Base-by-base conservation (phyloP, 1,140 invertebrate genomes). In the Laodelphax striatellus region DNA sequence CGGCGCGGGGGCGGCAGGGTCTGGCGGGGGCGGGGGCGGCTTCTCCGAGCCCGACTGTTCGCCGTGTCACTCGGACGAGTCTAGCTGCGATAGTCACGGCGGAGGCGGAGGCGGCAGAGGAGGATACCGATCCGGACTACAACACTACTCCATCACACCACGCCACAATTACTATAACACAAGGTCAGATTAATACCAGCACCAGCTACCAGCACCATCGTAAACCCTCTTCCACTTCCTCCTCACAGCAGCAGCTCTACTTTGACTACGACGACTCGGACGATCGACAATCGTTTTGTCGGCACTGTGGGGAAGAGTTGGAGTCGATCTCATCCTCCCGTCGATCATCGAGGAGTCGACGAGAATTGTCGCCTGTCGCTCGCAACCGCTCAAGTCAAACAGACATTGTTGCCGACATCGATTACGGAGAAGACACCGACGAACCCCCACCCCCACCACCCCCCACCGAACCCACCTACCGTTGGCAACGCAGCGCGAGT, bases 401-500 rank as follows among this genome's bases (percentile, higher is more conserved):
- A 11, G 66, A 68, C 46, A 66, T 68, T 55, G 61, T 66, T 22
- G 59, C 60, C 57, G 71, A 73, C 43, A 70, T 73, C 24, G 70
- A 74, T 62, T 68, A 74, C 57, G 67, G 69, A 1, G 62, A 64
- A 14, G 57, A 59, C 13, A 38, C 9, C 10, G 34, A 38, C 34
- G 10, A 38, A 9, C 8, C 8, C 3, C 34, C 34, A 13, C 34
- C 34, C 2, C 34, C 34, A 5, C 9, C 3, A 38, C 50, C 63
- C 13, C 22, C 61, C 66, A 24, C 70, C 66, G 24, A 71, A 11
- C 71, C 71, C 63, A 72, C 76, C 56, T 77, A 80, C 67, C 73
- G 81, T 28, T 85, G 83, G 83, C 80, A 86, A 57, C 84, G 87
- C 66, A 88, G 86, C 69, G 83, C 85, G 64, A 87, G 85, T 67